A percentile compares a stretch with the other conserved stretches of the same genome.
Evolutionary conservation across 2,888 invertebrate species (phyloP).

Genomic region (Monochamus alternatus): DNA sequence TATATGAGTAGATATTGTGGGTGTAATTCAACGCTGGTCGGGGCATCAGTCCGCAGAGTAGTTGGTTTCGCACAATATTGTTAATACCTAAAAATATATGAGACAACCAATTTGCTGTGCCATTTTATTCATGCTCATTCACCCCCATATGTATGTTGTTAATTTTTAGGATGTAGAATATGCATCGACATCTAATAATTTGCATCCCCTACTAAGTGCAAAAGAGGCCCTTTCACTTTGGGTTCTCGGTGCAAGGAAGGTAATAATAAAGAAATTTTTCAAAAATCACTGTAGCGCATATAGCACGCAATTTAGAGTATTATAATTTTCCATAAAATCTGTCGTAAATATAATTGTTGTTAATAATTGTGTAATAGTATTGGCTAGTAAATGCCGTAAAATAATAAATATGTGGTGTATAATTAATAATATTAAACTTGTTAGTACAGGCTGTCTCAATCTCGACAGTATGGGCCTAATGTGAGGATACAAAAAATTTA

Average conservation of each 20-base stretch:
- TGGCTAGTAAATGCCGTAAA: too few species aligned
- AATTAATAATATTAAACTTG: too few species aligned
- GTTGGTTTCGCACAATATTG: too few species aligned
- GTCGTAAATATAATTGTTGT: background rate
- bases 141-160: conserved; percentile 39
- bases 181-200: conserved; percentile 78
- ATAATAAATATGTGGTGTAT: too few species aligned
- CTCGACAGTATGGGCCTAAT: too few species aligned
- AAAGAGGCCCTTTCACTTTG: conserved; percentile 95
- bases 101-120: background rate
- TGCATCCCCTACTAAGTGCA: conserved; percentile 91
- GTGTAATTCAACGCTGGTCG: too few species aligned
- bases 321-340: conserved; percentile 27
- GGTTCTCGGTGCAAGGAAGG: conserved; percentile 95
- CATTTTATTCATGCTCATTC: conserved; percentile 27
- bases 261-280: conserved; percentile 67
- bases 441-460: too few species aligned
- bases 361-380: background rate
- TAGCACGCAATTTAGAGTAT: conserved; percentile 28
- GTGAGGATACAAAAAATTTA: too few species aligned
- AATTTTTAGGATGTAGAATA: conserved; percentile 80
- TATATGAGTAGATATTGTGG: too few species aligned
- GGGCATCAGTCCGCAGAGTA: too few species aligned
- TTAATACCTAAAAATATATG: too few species aligned
- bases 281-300: conserved; percentile 22